A percentile compares a stretch with the other conserved stretches of the same genome.
phyloP scores from a whole-genome alignment of 1,140 invertebrate species.

The Scylla paramamosain region DNA sequence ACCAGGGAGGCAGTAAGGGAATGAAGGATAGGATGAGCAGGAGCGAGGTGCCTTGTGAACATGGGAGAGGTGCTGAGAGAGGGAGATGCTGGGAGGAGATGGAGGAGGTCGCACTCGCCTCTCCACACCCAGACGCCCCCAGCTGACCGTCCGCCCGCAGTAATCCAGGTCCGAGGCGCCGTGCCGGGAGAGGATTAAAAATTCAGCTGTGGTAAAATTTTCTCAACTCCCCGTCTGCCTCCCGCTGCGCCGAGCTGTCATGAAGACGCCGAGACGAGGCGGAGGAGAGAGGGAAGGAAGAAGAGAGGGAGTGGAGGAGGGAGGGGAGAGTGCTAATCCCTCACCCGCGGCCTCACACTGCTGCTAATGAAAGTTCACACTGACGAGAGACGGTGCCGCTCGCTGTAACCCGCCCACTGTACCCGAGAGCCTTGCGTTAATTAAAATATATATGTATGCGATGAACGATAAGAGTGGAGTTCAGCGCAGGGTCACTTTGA shows the following conservation, averaged over 20 bases:
- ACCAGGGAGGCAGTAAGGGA: neutral
- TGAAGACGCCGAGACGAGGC: conserved; percentile 39
- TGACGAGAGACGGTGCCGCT: neutral
- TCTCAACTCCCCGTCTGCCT: conserved; percentile 70
- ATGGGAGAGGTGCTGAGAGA: too few relatives aligned
- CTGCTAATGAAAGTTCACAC: neutral
- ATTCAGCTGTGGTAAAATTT: conserved; percentile 74
- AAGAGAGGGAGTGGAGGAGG: neutral
- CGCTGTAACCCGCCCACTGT: neutral
- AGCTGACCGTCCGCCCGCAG: conserved; percentile 30
- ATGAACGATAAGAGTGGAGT: neutral
- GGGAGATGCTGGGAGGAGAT: too few relatives aligned
- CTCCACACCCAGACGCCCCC: conserved; percentile 18
- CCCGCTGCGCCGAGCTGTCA: conserved; percentile 68
- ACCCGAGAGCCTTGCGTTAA: neutral
- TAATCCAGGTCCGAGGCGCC: conserved; percentile 68
- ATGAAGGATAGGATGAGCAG: neutral
- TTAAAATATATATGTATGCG: neutral
- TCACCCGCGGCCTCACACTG: neutral
- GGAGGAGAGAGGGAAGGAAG: neutral
- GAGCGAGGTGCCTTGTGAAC: too few relatives aligned
- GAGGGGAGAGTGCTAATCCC: neutral
- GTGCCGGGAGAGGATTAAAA: conserved; percentile 67
- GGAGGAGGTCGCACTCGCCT: neutral
- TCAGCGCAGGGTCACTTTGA: neutral